Evolutionary conservation across 2,797 vertebrate species (phyloP).

Genomic region (Geotrypetes seraphini): DNA sequence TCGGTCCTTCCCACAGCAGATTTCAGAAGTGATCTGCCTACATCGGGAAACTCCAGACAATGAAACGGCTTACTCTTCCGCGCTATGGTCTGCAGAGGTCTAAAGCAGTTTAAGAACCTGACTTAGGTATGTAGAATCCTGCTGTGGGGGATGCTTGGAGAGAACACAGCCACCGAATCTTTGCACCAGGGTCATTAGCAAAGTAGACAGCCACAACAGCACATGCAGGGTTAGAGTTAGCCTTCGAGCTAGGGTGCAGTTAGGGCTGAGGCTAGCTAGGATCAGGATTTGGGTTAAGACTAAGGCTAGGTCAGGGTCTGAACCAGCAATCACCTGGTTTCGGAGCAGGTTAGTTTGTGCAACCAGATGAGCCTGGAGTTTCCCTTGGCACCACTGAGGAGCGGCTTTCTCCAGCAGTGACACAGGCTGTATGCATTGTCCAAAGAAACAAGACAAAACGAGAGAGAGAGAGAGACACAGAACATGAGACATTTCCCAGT

Average conservation of each 20-base stretch:
- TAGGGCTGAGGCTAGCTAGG: too few relatives aligned
- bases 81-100: too few relatives aligned
- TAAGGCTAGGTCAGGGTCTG: slow-evolving; percentile 29
- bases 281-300: too few relatives aligned
- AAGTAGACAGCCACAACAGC: slow-evolving; percentile 29
- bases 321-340: slow-evolving; percentile 80
- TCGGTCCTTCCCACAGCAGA: not conserved
- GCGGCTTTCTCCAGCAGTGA: slow-evolving; percentile 95
- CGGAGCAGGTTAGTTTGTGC: slow-evolving; percentile 97
- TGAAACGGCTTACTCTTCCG: too few relatives aligned
- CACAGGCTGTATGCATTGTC: slow-evolving; percentile 68
- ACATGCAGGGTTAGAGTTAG: slow-evolving; percentile 58
- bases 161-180: slow-evolving; percentile 24
- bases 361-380: slow-evolving; percentile 94
- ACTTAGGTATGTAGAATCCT: not conserved
- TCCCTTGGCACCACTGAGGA: slow-evolving; percentile 97
- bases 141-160: not conserved
- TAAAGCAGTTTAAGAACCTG: fast-evolving
- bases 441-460: slow-evolving; percentile 21
- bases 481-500: slow-evolving; percentile 17
- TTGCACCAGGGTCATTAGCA: slow-evolving; percentile 11
- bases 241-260: too few relatives aligned
- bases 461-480: slow-evolving; percentile 32
- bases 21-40: not conserved
- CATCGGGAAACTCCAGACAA: too few relatives aligned